phyloP scores from a whole-genome alignment of 1,140 invertebrate species.

The Solen grandis region DNA sequence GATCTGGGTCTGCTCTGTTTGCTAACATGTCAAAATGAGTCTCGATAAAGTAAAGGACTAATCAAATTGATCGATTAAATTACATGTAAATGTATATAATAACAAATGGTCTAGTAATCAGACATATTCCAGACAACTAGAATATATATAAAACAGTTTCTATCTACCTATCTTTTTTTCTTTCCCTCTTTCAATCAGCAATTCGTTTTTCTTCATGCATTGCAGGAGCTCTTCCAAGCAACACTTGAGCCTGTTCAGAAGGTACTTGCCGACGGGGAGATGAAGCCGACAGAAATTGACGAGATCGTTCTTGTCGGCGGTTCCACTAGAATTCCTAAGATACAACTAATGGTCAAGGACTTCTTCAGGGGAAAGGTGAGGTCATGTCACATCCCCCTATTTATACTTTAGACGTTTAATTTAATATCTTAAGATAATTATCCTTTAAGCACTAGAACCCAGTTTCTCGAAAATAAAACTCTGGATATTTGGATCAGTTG shows the following conservation, averaged over 20 bases:
- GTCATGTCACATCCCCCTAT: no score
- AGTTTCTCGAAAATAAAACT: not conserved
- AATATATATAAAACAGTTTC: not conserved
- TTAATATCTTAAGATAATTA: no score
- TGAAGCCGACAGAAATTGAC: slow-evolving; percentile 99
- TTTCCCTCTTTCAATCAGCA: not conserved
- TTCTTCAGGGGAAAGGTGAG: slow-evolving; percentile 89
- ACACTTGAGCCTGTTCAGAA: slow-evolving; percentile 96
- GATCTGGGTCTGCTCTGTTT: no score
- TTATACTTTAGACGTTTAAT: not conserved
- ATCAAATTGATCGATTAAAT: no score
- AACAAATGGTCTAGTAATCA: not conserved
- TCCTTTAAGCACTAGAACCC: no score
- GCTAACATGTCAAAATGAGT: no score
- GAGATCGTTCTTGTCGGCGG: slow-evolving; percentile 99
- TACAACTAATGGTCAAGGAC: slow-evolving; percentile 99
- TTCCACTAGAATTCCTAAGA: slow-evolving; percentile 99
- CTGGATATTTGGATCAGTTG: not conserved
- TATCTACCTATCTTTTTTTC: not conserved
- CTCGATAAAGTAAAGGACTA: no score
- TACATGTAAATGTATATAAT: not conserved
- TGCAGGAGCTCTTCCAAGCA: slow-evolving; percentile 95
- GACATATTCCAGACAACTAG: not conserved
- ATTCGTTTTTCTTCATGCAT: slow-evolving; percentile 52
- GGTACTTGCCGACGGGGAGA: slow-evolving; percentile 95